phyloP scores from a whole-genome alignment of 2,888 invertebrate species.

The Tetramorium bicarinatum region DNA sequence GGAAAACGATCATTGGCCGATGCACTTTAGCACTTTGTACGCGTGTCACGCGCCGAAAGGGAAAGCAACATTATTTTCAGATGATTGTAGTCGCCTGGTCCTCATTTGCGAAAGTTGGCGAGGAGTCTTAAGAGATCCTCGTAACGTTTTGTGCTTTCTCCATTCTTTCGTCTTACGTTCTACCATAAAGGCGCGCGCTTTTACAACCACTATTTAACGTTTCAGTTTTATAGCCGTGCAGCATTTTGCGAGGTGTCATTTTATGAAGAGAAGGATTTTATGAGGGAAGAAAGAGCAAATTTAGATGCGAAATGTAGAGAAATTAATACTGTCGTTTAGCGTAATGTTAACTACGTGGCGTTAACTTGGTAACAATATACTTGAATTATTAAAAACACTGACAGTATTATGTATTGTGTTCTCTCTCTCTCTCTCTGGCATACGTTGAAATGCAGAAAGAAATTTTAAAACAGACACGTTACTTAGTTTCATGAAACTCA shows the following conservation, averaged over 20 bases:
- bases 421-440: not conserved
- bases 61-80: constrained; percentile 73
- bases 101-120: constrained; percentile 62
- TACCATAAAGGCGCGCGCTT: not conserved
- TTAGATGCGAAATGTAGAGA: not conserved
- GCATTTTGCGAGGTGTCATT: constrained; percentile 18
- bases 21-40: constrained; percentile 63
- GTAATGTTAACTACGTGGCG: not conserved
- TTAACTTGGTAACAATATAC: not conserved
- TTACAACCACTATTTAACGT: constrained; percentile 19
- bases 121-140: constrained; percentile 32
- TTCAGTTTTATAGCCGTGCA: constrained; percentile 23
- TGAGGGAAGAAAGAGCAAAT: not conserved
- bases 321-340: not conserved
- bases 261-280: constrained; percentile 5
- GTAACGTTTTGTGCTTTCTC: constrained; percentile 40
- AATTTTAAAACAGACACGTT: not conserved
- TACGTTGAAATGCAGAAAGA: not conserved
- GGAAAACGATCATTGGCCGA: constrained; percentile 70
- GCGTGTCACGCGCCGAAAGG: constrained; percentile 67
- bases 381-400: not conserved
- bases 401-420: not conserved
- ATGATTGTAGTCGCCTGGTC: constrained; percentile 58
- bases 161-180: constrained; percentile 19
- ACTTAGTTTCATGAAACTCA: not conserved